Conservation (phyloP, 2,113 vertebrate species). For the Gymnorhina tibicen region DNA sequence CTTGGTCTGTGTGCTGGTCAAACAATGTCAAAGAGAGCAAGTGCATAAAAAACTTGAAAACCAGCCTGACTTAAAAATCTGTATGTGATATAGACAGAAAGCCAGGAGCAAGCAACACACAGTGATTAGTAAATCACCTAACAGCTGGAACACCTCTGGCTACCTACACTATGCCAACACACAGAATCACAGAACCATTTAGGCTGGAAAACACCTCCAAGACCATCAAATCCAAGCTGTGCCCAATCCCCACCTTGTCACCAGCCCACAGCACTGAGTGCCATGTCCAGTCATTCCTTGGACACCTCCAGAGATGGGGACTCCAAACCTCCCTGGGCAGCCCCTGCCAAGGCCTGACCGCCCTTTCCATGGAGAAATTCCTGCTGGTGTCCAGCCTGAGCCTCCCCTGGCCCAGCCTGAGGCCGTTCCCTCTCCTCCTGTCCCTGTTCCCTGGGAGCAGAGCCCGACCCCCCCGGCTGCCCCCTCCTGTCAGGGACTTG, state of each 20-base stretch:
- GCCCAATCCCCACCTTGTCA: not conserved
- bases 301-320: not conserved
- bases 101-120: not conserved
- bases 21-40: not conserved
- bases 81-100: not conserved
- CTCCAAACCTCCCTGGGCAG: not conserved
- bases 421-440: too few species aligned
- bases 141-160: not conserved
- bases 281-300: not conserved
- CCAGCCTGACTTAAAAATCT: not conserved
- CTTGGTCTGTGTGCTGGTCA: rapidly evolving
- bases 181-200: not conserved
- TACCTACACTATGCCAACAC: too few species aligned
- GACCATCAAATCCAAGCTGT: not conserved
- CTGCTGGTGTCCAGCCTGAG: too few species aligned
- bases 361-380: too few species aligned
- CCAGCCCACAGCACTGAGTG: not conserved
- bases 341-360: not conserved
- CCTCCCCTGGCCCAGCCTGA: too few species aligned
- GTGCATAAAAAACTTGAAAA: not conserved
- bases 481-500: too few species aligned
- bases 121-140: not conserved
- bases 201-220: not conserved
- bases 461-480: too few species aligned
- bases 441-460: too few species aligned